These are phyloP conservation scores for Anniella stebbinsi DNA, from an alignment of 2,797 vertebrate genomes.

Conservation along the genomic window DNA sequence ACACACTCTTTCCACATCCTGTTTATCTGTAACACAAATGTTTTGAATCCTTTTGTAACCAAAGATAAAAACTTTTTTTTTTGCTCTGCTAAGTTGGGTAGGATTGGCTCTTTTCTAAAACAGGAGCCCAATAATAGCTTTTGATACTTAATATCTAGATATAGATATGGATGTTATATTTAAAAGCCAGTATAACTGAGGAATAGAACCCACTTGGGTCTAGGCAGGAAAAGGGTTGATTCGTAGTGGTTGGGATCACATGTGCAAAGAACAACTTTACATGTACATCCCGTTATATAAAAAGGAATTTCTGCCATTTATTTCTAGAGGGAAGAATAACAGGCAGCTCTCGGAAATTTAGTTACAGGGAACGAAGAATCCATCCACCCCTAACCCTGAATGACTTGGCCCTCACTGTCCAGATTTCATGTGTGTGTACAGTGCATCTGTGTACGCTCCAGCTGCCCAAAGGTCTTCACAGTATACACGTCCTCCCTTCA, in stretches of 20 bases:
- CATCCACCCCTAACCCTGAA: not conserved
- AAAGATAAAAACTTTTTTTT: constrained; percentile 33
- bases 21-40: constrained; percentile 50
- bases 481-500: not conserved
- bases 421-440: too few species aligned
- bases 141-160: not conserved
- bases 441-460: not conserved
- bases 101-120: constrained; percentile 3
- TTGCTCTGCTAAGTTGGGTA: constrained; percentile 3
- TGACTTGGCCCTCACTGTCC: not conserved
- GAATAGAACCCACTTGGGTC: not conserved
- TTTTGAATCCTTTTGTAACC: constrained; percentile 40
- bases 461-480: not conserved
- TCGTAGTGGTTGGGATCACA: not conserved
- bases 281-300: not conserved
- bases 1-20: constrained; percentile 22
- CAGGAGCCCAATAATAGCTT: not conserved
- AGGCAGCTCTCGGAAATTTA: not conserved
- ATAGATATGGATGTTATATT: not conserved
- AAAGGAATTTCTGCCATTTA: not conserved
- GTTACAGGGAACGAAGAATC: not conserved
- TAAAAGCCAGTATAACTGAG: not conserved
- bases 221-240: not conserved
- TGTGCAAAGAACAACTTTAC: not conserved
- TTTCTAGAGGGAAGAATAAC: not conserved